Conservation (phyloP, 2,797 vertebrate genomes). For the Picus viridis region DNA sequence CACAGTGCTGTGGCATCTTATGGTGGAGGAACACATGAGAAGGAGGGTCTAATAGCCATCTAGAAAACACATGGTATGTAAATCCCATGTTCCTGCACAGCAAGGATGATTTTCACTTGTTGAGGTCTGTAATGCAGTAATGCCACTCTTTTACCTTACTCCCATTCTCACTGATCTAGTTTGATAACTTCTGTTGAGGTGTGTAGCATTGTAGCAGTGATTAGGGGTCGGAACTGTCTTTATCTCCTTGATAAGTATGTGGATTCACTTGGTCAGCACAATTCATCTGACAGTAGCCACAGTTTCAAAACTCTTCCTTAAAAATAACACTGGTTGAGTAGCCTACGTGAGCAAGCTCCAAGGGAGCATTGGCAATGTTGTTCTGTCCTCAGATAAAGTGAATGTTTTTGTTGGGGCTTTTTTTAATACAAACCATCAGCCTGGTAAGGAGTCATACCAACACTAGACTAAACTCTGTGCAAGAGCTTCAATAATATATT, state of each 20-base stretch:
- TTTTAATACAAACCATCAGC: not conserved
- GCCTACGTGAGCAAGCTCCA: accelerated
- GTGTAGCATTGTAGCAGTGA: not conserved
- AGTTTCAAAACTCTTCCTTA: not conserved
- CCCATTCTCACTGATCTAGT: too few species aligned
- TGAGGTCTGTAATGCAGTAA: not conserved
- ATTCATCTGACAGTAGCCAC: not conserved
- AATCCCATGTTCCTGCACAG: not conserved
- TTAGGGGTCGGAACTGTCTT: accelerated
- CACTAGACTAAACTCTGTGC: not conserved
- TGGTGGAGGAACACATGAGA: accelerated
- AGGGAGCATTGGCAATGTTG: not conserved
- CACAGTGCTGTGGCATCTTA: not conserved
- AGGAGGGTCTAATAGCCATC: not conserved
- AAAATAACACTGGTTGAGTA: not conserved
- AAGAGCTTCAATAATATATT: accelerated
- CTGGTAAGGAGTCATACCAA: not conserved
- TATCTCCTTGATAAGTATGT: not conserved
- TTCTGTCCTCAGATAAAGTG: not conserved
- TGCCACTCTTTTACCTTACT: not conserved
- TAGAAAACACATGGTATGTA: not conserved
- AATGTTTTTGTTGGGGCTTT: too few species aligned
- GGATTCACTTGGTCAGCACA: not conserved
- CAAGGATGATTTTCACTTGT: not conserved
- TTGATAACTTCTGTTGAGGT: not conserved